Conservation (phyloP, 2,888 invertebrate genomes). For the Tromatobia lineatoria region DNA sequence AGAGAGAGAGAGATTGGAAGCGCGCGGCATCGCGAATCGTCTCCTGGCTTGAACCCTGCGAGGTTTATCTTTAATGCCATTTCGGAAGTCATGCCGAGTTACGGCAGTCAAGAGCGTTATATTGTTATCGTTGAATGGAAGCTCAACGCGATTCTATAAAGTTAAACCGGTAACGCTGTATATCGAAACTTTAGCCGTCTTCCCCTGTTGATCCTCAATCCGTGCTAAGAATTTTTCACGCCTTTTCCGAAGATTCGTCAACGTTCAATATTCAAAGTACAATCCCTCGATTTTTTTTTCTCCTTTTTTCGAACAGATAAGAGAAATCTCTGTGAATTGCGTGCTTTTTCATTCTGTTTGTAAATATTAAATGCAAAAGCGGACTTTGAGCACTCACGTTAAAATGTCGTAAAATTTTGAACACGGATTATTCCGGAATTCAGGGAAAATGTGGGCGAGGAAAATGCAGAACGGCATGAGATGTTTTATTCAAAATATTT, state of each 20-base stretch:
- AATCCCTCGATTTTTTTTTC: neutral
- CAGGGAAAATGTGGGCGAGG: neutral
- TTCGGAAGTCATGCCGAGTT: conserved; percentile 56
- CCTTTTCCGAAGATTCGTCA: neutral
- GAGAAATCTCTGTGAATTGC: neutral
- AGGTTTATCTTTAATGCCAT: conserved; percentile 61
- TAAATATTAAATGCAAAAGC: neutral
- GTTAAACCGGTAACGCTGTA: conserved; percentile 35
- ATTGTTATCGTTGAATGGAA: conserved; percentile 44
- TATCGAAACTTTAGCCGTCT: conserved; percentile 25
- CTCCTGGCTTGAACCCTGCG: conserved; percentile 22
- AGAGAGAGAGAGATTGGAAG: conserved; percentile 32
- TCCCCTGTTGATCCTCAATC: neutral
- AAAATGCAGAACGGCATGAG: no score
- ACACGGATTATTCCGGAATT: neutral
- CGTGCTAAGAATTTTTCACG: conserved; percentile 27
- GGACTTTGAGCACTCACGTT: neutral
- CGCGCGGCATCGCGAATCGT: conserved; percentile 50
- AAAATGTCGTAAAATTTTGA: neutral
- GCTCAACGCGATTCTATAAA: conserved; percentile 38
- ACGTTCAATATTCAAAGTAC: neutral
- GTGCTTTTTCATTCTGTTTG: neutral
- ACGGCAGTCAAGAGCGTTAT: conserved; percentile 44
- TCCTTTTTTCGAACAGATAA: neutral
- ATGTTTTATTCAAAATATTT: no score